phyloP scores from a whole-genome alignment of 2,113 vertebrate genomes.

The Macrotis lagotis region DNA sequence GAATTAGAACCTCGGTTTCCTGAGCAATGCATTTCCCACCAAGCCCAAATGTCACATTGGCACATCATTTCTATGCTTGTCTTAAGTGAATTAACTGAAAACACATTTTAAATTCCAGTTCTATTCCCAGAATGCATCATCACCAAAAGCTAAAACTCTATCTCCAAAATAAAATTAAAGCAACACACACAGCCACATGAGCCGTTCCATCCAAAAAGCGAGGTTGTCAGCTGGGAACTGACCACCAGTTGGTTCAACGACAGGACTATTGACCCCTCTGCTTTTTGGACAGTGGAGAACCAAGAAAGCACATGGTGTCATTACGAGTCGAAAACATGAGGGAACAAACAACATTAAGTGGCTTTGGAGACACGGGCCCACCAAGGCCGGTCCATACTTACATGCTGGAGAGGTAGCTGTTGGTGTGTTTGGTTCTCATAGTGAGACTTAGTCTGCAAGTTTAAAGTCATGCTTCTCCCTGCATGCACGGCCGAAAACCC shows the following conservation, averaged over 20 bases:
- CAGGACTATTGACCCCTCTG: constrained; percentile 58
- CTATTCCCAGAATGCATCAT: constrained; percentile 40
- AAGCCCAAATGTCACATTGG: background rate
- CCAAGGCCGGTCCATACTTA: constrained; percentile 87
- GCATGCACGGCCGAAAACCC: constrained; percentile 97
- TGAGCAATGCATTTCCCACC: background rate
- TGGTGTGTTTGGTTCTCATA: constrained; percentile 96
- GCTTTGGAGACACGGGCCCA: constrained; percentile 74
- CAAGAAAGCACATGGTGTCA: constrained; percentile 69
- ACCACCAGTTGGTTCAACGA: constrained; percentile 24
- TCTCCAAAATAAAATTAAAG: constrained; percentile 63
- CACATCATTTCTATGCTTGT: background rate
- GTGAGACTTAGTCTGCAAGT: constrained; percentile 99
- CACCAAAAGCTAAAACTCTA: constrained; percentile 1
- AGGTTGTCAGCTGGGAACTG: constrained; percentile 47
- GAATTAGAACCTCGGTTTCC: background rate
- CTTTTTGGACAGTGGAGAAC: constrained; percentile 63
- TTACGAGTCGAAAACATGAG: constrained; percentile 78
- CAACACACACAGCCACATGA: constrained; percentile 77
- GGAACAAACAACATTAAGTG: constrained; percentile 79
- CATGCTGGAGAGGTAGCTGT: constrained; percentile 93
- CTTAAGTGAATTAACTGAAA: constrained; percentile 21
- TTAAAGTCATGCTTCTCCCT: constrained; percentile 99
- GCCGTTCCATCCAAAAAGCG: constrained; percentile 80
- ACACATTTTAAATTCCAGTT: constrained; percentile 5